Base-by-base conservation (phyloP, 2,797 vertebrate species). In the Pelobates cultripes region DNA sequence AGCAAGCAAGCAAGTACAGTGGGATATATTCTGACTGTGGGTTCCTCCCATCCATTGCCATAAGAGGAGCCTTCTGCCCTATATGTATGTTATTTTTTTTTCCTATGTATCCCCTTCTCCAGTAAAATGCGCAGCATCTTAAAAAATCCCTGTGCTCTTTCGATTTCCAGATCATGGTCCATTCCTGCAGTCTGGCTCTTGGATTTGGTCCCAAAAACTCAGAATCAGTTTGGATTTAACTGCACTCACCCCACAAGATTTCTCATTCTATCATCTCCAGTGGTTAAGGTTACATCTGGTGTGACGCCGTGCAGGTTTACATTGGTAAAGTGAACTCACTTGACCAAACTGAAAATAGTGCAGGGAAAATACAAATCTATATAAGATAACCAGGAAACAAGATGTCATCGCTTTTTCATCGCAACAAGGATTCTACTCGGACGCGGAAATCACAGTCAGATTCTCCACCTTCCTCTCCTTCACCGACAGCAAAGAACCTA, bases 381-480 rank as follows among this genome's bases (percentile, higher is more conserved):
- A n/a, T 61, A 14, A 13, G 68, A 78, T 70, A 14, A 66, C 51
- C 82, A 78, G 0, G 40, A 71, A 67, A 86, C 89, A 86, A 86
- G 85, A 99, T 99, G 97, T 97, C 98, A 71, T 95, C 96, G 82
- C 89, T 97, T 86, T 97, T 94, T 88, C 91, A 94, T 9, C 94
- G 97, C 86, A 96, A 92, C 90, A 99, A 98, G 91, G 97, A 99
- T 40, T 95, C 96, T 76, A 92, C 95, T 57, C 94, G 96, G 86
- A 94, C 92, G 92, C 96, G 96, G 92, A 98, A 95, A 91, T 94
- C 97, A 70, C 88, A 97, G 89, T 95, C 96, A 84, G 97, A 98
- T 73, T 98, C 96, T 17, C 96, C 97, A 45, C 96, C 98, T 0
- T 95, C 96, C 67, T 97, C 97, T 86, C 96, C 97, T 81, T 97